Evolutionary conservation across 2,888 invertebrate species (phyloP), one percentile per base, ranked within the genome.

Genomic region (Rhogogaster chlorosoma): DNA sequence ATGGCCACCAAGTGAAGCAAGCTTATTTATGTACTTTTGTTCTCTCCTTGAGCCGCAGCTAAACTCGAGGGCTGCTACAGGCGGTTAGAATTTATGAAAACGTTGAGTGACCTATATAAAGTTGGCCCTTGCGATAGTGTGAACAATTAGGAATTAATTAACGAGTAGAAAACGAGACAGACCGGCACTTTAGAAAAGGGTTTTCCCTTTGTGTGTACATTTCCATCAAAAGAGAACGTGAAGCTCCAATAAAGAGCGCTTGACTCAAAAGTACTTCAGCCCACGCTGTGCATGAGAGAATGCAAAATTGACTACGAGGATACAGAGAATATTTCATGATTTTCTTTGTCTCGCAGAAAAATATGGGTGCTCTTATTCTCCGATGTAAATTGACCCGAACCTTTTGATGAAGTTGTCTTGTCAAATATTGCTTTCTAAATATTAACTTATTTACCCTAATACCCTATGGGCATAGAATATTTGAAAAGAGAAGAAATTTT

Each of bases 191-290:
- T 77, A 32, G 10, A 15, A 53, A 77, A 77, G 77, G 77, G 77
- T 77, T 77, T 42, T 77, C 53, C 77, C 77, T 77, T 77, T 77
- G 77, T 49, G 77, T 77, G 53, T 77, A 77, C 29, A 77, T 77
- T 77, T 53, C 53, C 77, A 53, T 77, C 77, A 77, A 53, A 77
- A 53, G 77, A 49, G 77, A 77, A 77, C 49, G 29, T n/a, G 77
- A 77, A 77, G 77, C 77, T 77, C 77, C 77, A 77, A 77, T 77
- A 53, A 77, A 77, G 77, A 77, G 77, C 77, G 26, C 77, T 77
- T 49, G 49, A 53, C 26, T 77, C 26, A 26, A 77, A 77, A 53
- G 53, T 77, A 77, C 77, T 77, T 32, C 49, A 53, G 77, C 53
- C 32, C 49, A 15, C 32, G 77, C 29, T 53, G 5, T 7, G 49